Base-by-base conservation (phyloP, 1,140 invertebrate genomes). In the Helicoverpa zea region DNA sequence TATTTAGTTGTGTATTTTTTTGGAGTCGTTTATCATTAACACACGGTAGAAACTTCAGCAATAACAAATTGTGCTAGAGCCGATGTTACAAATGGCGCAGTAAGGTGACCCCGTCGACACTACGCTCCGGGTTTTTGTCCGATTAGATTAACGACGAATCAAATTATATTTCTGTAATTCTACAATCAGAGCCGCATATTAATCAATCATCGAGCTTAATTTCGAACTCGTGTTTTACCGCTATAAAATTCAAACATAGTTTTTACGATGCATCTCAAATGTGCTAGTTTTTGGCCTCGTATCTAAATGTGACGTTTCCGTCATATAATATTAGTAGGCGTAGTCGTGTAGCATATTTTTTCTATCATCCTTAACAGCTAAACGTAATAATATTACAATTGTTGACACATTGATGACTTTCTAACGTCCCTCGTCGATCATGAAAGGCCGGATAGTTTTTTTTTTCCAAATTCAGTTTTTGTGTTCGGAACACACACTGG, bases 41-140 rank as follows among this genome's bases (percentile, higher is more conserved):
- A 63, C 56, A 47, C 29, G 52, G n/a, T 9, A 58, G 2, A 52
- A 63, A 54, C 47, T 23, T 51, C 12, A 51, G n/a, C 18, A 30
- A 7, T 13, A 30, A 13, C 52, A 35, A 43, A 43, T 43, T 76
- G 47, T 43, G 13, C 9, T 64, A 43, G 43, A 77, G 75, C 75
- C 64, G 47, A 77, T 77, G 61, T 77, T 77, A 29, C 75, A 49
- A 77, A 29, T 61, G 58, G 64, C 61, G 29, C 35, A 10, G 16
- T 51, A 79, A 82, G 81, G 81, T 82, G 81, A 82, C 81, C 81
- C 81, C 70, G 76, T 75, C 76, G 66, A 79, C 81, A 75, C 68
- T 77, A 75, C 30, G 51, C 35, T 68, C 49, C 23, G 54, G 63
- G 52, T 79, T 82, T 79, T 82, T 82, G 56, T 81, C 64, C 59